Percentiles rank a stretch among this genome's conserved stretches.
phyloP scores from a whole-genome alignment of 2,797 vertebrate genomes.

The Cyprinodon diabolis region DNA sequence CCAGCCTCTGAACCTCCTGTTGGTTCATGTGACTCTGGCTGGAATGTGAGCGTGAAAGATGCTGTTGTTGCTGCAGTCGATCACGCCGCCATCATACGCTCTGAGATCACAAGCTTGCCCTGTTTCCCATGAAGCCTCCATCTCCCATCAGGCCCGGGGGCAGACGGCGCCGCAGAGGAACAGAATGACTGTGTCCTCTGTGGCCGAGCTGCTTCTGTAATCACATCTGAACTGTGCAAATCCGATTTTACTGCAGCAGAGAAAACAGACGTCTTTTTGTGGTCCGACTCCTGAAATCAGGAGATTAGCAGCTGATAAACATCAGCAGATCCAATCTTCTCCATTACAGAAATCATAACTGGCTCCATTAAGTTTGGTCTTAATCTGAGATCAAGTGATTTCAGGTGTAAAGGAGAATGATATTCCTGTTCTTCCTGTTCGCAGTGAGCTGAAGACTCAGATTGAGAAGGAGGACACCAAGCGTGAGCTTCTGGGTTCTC shows the following conservation, averaged over 20 bases:
- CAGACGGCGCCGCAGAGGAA: not conserved
- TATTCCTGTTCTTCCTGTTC: not conserved
- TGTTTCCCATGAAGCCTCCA: constrained; percentile 17
- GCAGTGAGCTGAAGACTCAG: constrained; percentile 85
- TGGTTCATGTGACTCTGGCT: constrained; percentile 10
- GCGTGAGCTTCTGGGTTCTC: constrained; percentile 81
- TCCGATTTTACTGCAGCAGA: not conserved
- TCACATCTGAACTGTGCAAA: not conserved
- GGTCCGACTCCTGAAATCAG: not conserved
- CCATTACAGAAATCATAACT: not conserved
- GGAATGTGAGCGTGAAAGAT: constrained; percentile 60
- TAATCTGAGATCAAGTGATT: not conserved
- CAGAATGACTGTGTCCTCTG: not conserved
- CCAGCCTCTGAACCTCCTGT: not conserved
- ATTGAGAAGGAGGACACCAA: constrained; percentile 88
- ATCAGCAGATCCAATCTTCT: not conserved
- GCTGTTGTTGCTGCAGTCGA: constrained; percentile 60
- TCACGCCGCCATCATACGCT: constrained; percentile 78
- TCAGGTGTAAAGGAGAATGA: not conserved
- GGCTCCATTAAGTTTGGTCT: not conserved
- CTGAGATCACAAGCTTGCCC: constrained; percentile 44
- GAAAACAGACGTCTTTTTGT: not conserved
- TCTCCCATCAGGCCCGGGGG: constrained; percentile 40
- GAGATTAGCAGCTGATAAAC: constrained; percentile 2
- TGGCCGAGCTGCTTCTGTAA: not conserved